Percentiles rank a stretch among this genome's conserved stretches.
phyloP scores from a whole-genome alignment of 2,113 vertebrate genomes.

The Bujurquina vittata region DNA sequence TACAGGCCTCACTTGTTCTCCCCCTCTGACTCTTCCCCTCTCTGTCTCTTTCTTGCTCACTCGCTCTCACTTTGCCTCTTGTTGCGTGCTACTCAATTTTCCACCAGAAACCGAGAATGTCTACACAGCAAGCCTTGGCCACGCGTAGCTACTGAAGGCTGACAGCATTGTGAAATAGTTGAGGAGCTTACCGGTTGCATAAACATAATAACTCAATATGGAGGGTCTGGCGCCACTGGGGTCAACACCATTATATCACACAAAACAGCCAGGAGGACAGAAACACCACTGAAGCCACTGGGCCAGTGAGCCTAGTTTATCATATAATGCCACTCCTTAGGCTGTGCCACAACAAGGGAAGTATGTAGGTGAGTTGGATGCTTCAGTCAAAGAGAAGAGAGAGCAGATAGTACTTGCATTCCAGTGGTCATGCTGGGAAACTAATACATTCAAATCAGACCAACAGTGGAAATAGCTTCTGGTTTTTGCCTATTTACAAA shows the following conservation, averaged over 20 bases:
- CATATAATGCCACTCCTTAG: conserved; percentile 20
- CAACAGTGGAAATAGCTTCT: neutral
- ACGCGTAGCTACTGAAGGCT: conserved; percentile 25
- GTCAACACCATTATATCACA: conserved; percentile 68
- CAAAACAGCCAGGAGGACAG: conserved; percentile 51
- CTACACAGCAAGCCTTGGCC: conserved; percentile 19
- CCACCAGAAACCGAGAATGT: conserved; percentile 47
- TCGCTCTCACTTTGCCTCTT: neutral
- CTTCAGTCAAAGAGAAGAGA: neutral
- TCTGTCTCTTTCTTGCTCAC: conserved; percentile 30
- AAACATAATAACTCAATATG: conserved; percentile 70
- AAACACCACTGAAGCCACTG: neutral
- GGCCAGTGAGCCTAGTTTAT: conserved; percentile 36
- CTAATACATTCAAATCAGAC: neutral
- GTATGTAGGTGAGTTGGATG: neutral
- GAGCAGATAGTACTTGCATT: conserved; percentile 8
- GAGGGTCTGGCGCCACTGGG: conserved; percentile 53
- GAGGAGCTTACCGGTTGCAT: conserved; percentile 69
- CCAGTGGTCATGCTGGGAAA: neutral
- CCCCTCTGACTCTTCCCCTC: conserved; percentile 18
- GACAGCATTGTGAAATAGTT: conserved; percentile 53
- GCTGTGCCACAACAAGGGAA: conserved; percentile 38
- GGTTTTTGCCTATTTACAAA: conserved; percentile 12
- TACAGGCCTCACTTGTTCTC: conserved; percentile 53
- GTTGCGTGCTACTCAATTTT: conserved; percentile 39